A percentile compares a stretch with the other conserved stretches of the same genome.
These are phyloP conservation scores for Andricus quercusramuli DNA, from an alignment of 2,888 invertebrate genomes.

Conservation along the genomic window DNA sequence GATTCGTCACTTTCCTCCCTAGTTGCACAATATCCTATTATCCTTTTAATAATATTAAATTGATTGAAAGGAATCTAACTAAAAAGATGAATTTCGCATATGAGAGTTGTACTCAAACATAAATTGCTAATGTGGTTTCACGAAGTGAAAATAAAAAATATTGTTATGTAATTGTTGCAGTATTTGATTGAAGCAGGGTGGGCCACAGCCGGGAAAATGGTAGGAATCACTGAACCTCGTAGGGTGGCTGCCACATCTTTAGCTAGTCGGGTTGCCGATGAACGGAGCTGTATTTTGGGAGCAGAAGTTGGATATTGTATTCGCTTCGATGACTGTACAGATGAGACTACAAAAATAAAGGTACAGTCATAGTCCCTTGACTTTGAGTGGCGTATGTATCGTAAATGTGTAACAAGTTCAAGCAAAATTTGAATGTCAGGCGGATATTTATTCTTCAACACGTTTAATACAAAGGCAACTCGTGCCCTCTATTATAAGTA, in stretches of 20 bases:
- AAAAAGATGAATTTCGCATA: too few relatives aligned
- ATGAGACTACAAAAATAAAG: conserved; percentile 86
- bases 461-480: too few relatives aligned
- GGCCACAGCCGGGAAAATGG: conserved; percentile 86
- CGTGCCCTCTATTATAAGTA: too few relatives aligned
- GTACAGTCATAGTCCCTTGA: conserved; percentile 77
- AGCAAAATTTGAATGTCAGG: too few relatives aligned
- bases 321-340: conserved; percentile 85
- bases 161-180: conserved; percentile 79
- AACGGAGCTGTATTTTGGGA: conserved; percentile 82
- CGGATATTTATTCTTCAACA: too few relatives aligned
- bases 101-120: not conserved
- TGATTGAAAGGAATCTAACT: too few relatives aligned
- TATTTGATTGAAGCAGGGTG: conserved; percentile 94
- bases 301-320: conserved; percentile 92
- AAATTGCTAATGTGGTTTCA: not conserved
- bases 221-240: conserved; percentile 95
- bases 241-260: conserved; percentile 94
- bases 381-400: not conserved
- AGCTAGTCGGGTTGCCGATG: conserved; percentile 93
- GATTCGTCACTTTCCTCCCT: too few relatives aligned
- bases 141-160: not conserved
- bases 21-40: too few relatives aligned
- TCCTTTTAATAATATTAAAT: too few relatives aligned
- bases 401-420: too few relatives aligned